Evolutionary conservation across 1,140 invertebrate genomes (phyloP), one percentile per base, ranked within the genome.

Genomic region (Oreohelix idahoensis): DNA sequence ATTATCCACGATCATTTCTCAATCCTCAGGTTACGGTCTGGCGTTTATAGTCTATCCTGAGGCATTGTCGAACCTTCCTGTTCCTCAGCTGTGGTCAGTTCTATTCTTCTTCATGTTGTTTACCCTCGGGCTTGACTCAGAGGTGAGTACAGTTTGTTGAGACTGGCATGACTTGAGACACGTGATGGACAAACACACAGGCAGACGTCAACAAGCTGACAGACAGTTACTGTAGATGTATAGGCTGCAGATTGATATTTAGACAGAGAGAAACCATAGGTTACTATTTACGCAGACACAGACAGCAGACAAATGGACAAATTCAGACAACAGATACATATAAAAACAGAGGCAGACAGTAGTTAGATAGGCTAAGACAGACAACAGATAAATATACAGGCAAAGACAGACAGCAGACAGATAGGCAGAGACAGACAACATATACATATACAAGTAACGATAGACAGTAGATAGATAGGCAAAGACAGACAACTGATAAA

Each of bases 71-170:
- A 94, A 96, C 79, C 91, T 97, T 70, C 96, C 96, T 0, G 92
- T 96, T 11, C 95, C 96, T 1, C 96, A 96, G 0, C 93, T 97
- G 4, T 97, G 96, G 96, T 96, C 96, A 0, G 92, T 96, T 69
- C 93, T 97, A 0, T 97, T 97, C 93, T 97, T 97, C 91, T 94
- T 97, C 85, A 99, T 99, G 98, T 93, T 98, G 38, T 96, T 98
- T 87, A 95, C 97, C 78, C 94, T 99, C 17, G 97, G 97, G 63
- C 95, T 98, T 83, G 97, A 98, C 91, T 96, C 95, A 89, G 96
- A 96, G 93, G 97, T 97, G 93, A 75, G 63, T 53, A 4, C 2
- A 2, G 11, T 73, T 11, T 73, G 39, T 17, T n/a, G 8, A 58
- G 53, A 58, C 53, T 58, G 26, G 53, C 23, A 23, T 58, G 53